A percentile compares a stretch with the other conserved stretches of the same genome.
Conservation (phyloP, 2,888 invertebrate genomes). For the Ptilodon capucinus region DNA sequence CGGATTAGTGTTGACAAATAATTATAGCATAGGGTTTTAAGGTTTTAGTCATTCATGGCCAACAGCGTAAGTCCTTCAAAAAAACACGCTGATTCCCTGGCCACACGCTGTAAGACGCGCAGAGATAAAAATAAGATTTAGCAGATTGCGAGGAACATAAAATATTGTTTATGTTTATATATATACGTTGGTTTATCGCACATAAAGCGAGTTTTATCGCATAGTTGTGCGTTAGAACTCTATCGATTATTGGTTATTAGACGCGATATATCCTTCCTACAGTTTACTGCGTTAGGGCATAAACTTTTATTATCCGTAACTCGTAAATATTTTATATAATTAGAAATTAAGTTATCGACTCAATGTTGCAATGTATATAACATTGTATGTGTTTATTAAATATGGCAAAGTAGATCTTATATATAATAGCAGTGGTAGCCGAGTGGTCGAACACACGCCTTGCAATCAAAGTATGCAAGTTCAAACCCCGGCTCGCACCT, state of each 20-base stretch:
- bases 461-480: no score
- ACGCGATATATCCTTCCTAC: constrained; percentile 35
- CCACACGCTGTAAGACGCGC: constrained; percentile 12
- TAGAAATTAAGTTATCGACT: not conserved
- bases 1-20: no score
- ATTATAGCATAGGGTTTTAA: no score
- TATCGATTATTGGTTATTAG: constrained; percentile 56
- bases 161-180: constrained; percentile 77
- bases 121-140: constrained; percentile 72
- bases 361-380: not conserved
- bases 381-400: not conserved
- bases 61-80: no score
- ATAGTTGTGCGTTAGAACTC: constrained; percentile 58
- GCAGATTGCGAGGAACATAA: constrained; percentile 73
- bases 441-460: no score
- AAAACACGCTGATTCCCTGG: not conserved
- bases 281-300: constrained; percentile 17
- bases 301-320: constrained; percentile 19
- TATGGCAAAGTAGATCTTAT: not conserved
- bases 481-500: no score
- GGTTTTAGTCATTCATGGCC: no score
- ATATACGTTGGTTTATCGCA: constrained; percentile 69
- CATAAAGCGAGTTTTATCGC: constrained; percentile 71
- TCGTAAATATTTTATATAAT: constrained; percentile 22
- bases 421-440: no score